Conservation (phyloP, 1,140 invertebrate genomes). For the Episyrphus balteatus region DNA sequence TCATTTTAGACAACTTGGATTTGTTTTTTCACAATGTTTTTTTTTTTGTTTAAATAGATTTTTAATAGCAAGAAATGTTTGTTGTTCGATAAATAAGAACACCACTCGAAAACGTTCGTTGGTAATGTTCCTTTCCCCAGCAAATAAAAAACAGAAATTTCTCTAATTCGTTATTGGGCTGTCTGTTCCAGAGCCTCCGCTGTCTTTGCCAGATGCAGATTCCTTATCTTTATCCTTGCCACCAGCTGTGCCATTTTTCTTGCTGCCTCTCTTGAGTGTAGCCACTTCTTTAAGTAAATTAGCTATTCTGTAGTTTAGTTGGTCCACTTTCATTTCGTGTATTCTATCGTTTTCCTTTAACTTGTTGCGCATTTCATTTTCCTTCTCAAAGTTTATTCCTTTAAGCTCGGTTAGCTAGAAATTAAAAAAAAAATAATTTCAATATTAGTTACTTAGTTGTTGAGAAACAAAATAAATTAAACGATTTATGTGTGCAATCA, state of each 20-base stretch:
- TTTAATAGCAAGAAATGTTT: no score
- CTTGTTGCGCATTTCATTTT: constrained; percentile 73
- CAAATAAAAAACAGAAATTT: no score
- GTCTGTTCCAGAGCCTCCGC: constrained; percentile 56
- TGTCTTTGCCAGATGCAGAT: constrained; percentile 37
- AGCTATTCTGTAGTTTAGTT: constrained; percentile 67
- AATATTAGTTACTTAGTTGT: neutral
- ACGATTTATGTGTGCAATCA: neutral
- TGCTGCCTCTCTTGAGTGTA: constrained; percentile 66
- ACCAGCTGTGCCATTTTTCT: constrained; percentile 37
- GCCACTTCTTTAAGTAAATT: constrained; percentile 73
- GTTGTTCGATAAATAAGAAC: no score
- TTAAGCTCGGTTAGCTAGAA: constrained; percentile 83
- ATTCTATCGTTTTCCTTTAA: constrained; percentile 72
- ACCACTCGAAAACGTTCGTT: no score
- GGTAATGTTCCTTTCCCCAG: no score
- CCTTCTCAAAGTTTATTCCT: constrained; percentile 78
- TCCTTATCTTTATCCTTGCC: constrained; percentile 22
- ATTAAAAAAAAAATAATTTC: neutral
- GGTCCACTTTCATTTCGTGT: constrained; percentile 66
- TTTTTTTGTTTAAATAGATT: no score
- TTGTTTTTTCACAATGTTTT: no score
- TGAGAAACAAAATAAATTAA: constrained; percentile 7
- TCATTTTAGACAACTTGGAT: no score
- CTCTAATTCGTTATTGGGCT: no score